Base-by-base conservation (phyloP, 2,888 invertebrate species). In the Monoplex corrugatus region DNA sequence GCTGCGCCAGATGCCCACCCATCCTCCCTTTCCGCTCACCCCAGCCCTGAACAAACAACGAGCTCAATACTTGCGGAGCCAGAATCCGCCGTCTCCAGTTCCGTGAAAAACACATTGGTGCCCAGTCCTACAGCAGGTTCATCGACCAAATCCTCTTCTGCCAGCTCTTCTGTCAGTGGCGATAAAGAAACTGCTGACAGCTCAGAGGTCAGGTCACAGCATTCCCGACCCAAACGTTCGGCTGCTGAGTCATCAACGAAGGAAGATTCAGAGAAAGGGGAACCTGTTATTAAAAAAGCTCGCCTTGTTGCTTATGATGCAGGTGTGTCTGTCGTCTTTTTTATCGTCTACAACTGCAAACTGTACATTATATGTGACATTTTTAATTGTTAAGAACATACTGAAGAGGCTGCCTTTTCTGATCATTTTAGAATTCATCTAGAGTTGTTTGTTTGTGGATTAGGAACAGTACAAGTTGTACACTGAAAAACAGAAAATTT, bases 221-320 rank as follows among this genome's bases (percentile, higher is more conserved):
- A 44, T 6, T 45, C 45, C 0, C 44, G 45, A n/a, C 32, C 45
- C 2, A 86, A 86, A 68, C 75, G 75, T 35, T 78, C 75, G 16
- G 87, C 87, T 23, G 75, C 78, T 6, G 78, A 78, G n/a, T 75
- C 87, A 23, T 86, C 35, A 16, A 40, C 40, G 0, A 63, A 68
- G 35, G 63, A 38, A 13, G 75, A 1, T 75, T 38, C 38, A 50
- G 63, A 86, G 38, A 86, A 35, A 40, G 13, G 50, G 44, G 84
- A 89, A 32, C 88, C 84, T 75, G 50, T 19, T 16, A 50, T 19
- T 35, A 89, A 89, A 50, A 83, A 83, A 83, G 83, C 88, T 16
- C 80, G 88, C 13, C 88, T 88, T 13, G 88, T 88, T 32, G 68
- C 83, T 0, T 88, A 88, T 63, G 88, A 88, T 44, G 44, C 88